These are phyloP conservation scores for Phalera bucephala DNA, from an alignment of 2,888 invertebrate genomes.

Conservation along the genomic window DNA sequence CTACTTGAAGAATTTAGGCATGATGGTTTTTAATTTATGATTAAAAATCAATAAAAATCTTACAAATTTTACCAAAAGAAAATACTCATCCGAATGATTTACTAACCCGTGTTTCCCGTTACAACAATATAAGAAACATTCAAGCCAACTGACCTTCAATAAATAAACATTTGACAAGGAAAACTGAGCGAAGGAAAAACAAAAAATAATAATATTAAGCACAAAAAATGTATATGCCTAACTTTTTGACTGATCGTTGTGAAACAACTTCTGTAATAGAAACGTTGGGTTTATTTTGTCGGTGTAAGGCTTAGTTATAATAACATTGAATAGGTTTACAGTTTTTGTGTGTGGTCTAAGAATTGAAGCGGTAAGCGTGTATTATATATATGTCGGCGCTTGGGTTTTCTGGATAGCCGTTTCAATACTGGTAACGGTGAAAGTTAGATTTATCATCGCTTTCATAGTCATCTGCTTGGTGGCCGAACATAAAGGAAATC, in stretches of 20 bases:
- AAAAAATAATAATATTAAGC: constrained; percentile 39
- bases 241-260: constrained; percentile 57
- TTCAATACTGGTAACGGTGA: too few relatives aligned
- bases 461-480: too few relatives aligned
- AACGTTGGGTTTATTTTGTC: too few relatives aligned
- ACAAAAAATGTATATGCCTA: constrained; percentile 41
- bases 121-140: constrained; percentile 13
- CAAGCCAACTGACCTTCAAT: constrained; percentile 36
- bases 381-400: too few relatives aligned
- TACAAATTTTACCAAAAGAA: constrained; percentile 16
- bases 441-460: too few relatives aligned
- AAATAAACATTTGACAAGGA: constrained; percentile 49
- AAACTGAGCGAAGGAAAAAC: constrained; percentile 31
- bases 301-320: too few relatives aligned
- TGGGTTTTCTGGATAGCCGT: too few relatives aligned
- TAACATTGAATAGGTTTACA: constrained; percentile 15
- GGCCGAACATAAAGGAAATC: too few relatives aligned
- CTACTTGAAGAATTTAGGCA: too few relatives aligned
- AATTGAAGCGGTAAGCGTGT: constrained; percentile 3
- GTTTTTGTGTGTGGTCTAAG: constrained; percentile 18
- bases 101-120: constrained; percentile 10
- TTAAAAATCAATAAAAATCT: constrained; percentile 17
- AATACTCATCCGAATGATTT: too few relatives aligned
- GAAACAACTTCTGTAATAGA: constrained; percentile 40
- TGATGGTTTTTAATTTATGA: too few relatives aligned